These are phyloP conservation scores for Ceramica pisi DNA, from an alignment of 2,888 invertebrate genomes.

Conservation along the genomic window DNA sequence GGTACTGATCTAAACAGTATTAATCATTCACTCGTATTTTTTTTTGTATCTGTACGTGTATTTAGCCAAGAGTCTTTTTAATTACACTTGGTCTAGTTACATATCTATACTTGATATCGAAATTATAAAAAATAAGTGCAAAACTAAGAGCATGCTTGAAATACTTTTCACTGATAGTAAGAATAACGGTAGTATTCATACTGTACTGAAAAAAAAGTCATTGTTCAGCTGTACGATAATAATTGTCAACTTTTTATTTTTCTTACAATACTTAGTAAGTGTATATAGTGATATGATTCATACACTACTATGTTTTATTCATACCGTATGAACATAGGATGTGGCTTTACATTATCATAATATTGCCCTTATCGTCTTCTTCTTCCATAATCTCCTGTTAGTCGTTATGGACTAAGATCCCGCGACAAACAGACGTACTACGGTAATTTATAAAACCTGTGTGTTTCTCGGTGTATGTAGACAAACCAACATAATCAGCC, in stretches of 20 bases:
- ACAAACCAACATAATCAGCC: too few relatives aligned
- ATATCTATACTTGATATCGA: not conserved
- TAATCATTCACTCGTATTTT: not conserved
- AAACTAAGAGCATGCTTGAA: constrained; percentile 1
- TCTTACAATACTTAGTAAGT: constrained; percentile 21
- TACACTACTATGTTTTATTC: not conserved
- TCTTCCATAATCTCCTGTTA: too few relatives aligned
- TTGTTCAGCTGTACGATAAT: constrained; percentile 17
- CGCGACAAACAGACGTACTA: too few relatives aligned
- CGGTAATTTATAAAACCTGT: too few relatives aligned
- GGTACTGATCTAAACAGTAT: not conserved
- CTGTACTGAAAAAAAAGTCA: constrained; percentile 36
- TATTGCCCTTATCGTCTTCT: too few relatives aligned
- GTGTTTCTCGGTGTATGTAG: too few relatives aligned
- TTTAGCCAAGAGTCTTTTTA: constrained; percentile 7
- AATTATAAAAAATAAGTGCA: not conserved
- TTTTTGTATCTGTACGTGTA: not conserved
- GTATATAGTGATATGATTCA: not conserved
- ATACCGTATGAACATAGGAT: not conserved
- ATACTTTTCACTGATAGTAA: constrained; percentile 6
- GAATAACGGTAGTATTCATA: constrained; percentile 19
- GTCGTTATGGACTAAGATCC: too few relatives aligned
- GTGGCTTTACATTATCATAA: too few relatives aligned
- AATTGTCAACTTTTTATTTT: constrained; percentile 44
- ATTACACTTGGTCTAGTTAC: not conserved